Evolutionary conservation across 2,888 invertebrate species (phyloP).

Genomic region (Cerceris rybyensis): DNA sequence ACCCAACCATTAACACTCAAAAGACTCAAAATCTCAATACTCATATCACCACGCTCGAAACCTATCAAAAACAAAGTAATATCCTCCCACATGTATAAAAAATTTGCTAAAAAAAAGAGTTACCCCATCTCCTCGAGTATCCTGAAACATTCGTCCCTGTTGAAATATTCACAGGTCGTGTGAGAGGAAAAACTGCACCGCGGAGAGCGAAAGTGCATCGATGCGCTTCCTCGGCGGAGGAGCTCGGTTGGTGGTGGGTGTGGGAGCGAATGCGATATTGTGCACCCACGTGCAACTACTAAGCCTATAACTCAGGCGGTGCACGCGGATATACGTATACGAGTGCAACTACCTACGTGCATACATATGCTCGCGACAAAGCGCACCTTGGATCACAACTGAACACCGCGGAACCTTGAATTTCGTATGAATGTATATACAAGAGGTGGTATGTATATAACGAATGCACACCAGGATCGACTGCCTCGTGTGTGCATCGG

Average conservation of each 20-base stretch:
- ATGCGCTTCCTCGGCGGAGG: conserved; percentile 35
- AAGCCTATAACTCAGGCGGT: conserved; percentile 59
- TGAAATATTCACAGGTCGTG: neutral
- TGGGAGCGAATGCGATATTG: conserved; percentile 68
- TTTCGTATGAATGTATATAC: conserved; percentile 21
- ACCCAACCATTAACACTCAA: no score
- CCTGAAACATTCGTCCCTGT: no score
- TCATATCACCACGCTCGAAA: no score
- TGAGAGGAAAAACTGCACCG: neutral
- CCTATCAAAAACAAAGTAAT: no score
- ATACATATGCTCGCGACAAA: conserved; percentile 29
- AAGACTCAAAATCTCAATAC: no score
- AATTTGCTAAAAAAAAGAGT: no score
- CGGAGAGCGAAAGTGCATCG: conserved; percentile 51
- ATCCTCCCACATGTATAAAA: no score
- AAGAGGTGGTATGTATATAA: neutral
- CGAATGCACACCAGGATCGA: conserved; percentile 23
- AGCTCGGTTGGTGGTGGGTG: conserved; percentile 53
- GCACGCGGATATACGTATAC: neutral
- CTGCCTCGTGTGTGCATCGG: conserved; percentile 18
- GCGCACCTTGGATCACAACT: conserved; percentile 45
- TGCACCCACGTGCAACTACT: conserved; percentile 66
- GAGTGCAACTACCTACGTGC: neutral
- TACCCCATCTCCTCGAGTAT: no score
- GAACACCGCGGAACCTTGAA: conserved; percentile 36